These are phyloP conservation scores for Zophobas morio DNA, from an alignment of 1,140 invertebrate genomes.

Conservation along the genomic window DNA sequence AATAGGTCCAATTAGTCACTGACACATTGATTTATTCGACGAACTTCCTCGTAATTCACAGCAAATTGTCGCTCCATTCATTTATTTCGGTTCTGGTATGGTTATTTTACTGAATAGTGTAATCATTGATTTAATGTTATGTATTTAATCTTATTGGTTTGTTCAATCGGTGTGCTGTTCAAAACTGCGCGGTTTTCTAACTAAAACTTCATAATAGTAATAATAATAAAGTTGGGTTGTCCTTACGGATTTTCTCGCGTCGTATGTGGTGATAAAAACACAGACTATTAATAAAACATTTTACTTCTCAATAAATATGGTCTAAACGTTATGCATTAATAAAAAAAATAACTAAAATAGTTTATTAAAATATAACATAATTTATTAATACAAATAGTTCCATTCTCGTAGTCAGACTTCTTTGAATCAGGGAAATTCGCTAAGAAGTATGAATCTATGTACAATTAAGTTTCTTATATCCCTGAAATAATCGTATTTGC, in stretches of 20 bases:
- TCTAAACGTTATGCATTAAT: conserved; percentile 31
- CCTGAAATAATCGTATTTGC: conserved; percentile 23
- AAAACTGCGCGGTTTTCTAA: no score
- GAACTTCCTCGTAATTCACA: conserved; percentile 20
- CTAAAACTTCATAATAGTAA: no score
- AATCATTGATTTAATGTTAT: neutral
- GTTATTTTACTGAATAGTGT: neutral
- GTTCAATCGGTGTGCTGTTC: no score
- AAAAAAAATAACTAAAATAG: conserved; percentile 32
- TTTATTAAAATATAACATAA: conserved; percentile 40
- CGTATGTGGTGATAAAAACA: neutral
- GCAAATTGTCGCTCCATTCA: neutral
- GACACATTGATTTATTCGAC: conserved; percentile 8
- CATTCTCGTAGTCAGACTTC: conserved; percentile 35
- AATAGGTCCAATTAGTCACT: conserved; percentile 26
- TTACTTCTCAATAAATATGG: conserved; percentile 40
- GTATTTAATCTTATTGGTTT: no score
- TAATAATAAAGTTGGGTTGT: neutral
- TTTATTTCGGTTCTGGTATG: neutral
- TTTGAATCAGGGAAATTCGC: conserved; percentile 32
- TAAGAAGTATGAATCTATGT: conserved; percentile 23
- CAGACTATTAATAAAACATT: conserved; percentile 37
- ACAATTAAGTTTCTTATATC: conserved; percentile 13
- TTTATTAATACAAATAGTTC: conserved; percentile 42
- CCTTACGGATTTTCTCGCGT: no score